Evolutionary conservation across 2,797 vertebrate genomes (phyloP), one percentile per base, ranked within the genome.

Genomic region (Hybognathus amarus): DNA sequence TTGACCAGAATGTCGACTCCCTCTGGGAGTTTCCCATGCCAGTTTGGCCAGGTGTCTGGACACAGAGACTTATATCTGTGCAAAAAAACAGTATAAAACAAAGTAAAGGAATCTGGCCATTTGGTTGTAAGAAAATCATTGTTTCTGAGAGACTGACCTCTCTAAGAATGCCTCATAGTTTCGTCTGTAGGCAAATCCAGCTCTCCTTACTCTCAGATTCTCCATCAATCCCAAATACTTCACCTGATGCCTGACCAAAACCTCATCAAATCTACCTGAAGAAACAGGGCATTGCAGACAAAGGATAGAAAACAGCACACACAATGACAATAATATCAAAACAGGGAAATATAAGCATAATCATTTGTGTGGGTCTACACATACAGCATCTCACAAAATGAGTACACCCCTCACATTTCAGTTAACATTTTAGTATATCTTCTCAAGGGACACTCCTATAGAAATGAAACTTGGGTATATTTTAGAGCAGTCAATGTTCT

Each of bases 201-300:
- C 98, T 91, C 98, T 95, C 85, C 98, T 95, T 84, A 99, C 98
- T 0, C 98, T 90, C 77, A 99, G 93, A 92, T 98, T 99, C 89
- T 99, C 98, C 97, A 99, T 97, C 87, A 99, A 92, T 27, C 98
- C 97, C 84, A 99, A 91, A 88, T 99, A 99, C 75, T 99, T 99
- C 89, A 99, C 98, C 89, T 99, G 98, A 90, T 99, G 98, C 85
- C 98, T 92, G 89, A 99, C 96, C 83, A 99, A 93, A 83, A 97
- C 97, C 85, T 99, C 98, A 83, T 99, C 97, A 89, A 99, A 99
- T 7, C 94, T 95, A 75, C 95, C 98, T 99, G 90, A 70, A 80
- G 50, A 74, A 22, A 56, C 59, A 79, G 45, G 79, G 68, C 67
- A 54, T 64, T n/a, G 56, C 59, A 70, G 47, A 66, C 30, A 0